Conservation (phyloP, 2,113 vertebrate species). For the Toxostoma redivivum region DNA sequence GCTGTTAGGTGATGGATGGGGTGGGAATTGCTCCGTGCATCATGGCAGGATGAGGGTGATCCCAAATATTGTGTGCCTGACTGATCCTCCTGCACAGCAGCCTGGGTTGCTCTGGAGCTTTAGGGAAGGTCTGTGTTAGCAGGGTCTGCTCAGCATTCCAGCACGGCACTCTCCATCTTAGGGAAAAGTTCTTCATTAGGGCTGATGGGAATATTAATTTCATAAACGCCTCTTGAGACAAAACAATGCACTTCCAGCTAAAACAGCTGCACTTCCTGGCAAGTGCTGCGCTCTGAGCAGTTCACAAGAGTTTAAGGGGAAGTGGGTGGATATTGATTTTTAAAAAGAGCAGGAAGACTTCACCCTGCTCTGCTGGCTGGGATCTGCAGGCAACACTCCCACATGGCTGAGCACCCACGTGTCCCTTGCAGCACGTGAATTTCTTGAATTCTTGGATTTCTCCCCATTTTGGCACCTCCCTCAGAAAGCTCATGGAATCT, state of each 20-base stretch:
- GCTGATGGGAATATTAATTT: neutral
- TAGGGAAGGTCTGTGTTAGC: neutral
- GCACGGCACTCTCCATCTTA: fast-evolving
- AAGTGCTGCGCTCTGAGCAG: neutral
- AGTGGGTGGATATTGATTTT: neutral
- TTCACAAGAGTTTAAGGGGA: neutral
- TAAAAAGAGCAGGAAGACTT: neutral
- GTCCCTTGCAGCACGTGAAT: neutral
- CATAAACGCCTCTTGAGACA: neutral
- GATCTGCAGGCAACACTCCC: neutral
- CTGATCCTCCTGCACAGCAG: neutral
- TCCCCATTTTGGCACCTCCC: neutral
- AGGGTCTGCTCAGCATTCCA: neutral
- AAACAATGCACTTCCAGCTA: neutral
- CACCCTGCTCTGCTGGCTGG: neutral
- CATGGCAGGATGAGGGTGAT: no score
- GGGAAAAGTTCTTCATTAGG: neutral
- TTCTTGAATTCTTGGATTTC: neutral
- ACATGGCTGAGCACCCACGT: neutral
- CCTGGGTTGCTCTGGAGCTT: neutral
- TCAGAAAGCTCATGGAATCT: neutral
- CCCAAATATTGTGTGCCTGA: fast-evolving
- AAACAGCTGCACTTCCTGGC: neutral
- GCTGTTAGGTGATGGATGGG: no score
- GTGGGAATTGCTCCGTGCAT: fast-evolving